Evolutionary conservation across 1,140 invertebrate species (phyloP).

Genomic region (Lanistes nyassanus): DNA sequence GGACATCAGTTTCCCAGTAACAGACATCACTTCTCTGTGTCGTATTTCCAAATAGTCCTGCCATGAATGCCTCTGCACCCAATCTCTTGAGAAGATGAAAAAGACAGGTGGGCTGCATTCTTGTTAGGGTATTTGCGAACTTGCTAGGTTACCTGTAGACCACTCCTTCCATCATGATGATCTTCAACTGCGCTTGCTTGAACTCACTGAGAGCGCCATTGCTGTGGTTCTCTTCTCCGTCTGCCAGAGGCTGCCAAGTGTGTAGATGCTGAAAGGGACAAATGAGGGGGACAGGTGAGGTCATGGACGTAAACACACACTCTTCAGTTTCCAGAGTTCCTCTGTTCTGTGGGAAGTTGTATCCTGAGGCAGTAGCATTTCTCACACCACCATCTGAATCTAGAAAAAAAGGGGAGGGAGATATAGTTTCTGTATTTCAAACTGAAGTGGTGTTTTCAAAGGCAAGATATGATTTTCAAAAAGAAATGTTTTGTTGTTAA

Average conservation of each 20-base stretch:
- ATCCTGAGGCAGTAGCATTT: neutral
- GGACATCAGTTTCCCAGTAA: too few relatives aligned
- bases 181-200: constrained; percentile 41
- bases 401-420: neutral
- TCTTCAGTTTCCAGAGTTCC: neutral
- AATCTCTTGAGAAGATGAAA: too few relatives aligned
- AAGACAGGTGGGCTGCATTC: too few relatives aligned
- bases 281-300: constrained; percentile 41
- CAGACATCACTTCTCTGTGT: too few relatives aligned
- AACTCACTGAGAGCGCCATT: constrained; percentile 26
- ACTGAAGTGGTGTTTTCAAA: neutral
- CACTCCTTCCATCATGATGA: constrained; percentile 48
- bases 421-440: neutral
- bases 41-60: too few relatives aligned
- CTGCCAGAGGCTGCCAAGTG: constrained; percentile 30
- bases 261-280: constrained; percentile 51
- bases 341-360: neutral
- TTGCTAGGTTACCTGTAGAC: constrained; percentile 54
- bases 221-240: constrained; percentile 15
- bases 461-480: neutral
- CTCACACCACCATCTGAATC: neutral
- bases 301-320: constrained; percentile 26
- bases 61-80: too few relatives aligned
- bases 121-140: too few relatives aligned
- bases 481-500: too few relatives aligned